These are phyloP conservation scores for Drosophila percnosoma DNA, from an alignment of 2,888 invertebrate species.

Conservation along the genomic window DNA sequence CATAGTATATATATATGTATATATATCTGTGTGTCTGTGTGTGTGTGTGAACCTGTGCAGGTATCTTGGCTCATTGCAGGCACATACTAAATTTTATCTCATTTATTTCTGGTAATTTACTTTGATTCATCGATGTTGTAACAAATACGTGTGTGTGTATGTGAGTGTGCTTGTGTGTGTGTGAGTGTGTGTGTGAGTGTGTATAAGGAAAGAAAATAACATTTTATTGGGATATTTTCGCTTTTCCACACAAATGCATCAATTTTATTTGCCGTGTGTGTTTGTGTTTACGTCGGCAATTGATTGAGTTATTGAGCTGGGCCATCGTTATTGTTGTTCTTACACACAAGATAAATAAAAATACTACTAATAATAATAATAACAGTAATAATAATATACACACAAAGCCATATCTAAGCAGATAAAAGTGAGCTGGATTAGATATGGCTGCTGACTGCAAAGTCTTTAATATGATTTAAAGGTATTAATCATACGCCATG, in stretches of 20 bases:
- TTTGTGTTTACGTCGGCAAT: constrained; percentile 50
- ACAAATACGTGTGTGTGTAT: constrained; percentile 48
- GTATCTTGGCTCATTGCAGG: constrained; percentile 34
- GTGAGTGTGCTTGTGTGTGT: too few species aligned
- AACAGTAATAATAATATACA: constrained; percentile 61
- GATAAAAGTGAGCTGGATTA: constrained; percentile 47
- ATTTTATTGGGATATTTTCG: constrained; percentile 49
- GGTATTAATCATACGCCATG: constrained; percentile 74
- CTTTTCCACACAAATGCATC: constrained; percentile 48
- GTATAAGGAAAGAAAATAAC: constrained; percentile 22
- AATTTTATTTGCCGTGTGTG: constrained; percentile 37
- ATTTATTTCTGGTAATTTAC: constrained; percentile 80
- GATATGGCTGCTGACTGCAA: constrained; percentile 24
- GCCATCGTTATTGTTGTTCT: constrained; percentile 29
- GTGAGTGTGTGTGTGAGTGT: neutral
- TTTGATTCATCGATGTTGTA: constrained; percentile 81
- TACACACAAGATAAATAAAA: constrained; percentile 57
- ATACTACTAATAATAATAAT: constrained; percentile 49
- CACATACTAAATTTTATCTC: constrained; percentile 77
- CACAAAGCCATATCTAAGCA: neutral
- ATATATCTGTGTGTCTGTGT: neutral
- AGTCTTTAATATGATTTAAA: constrained; percentile 63
- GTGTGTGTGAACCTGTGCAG: constrained; percentile 16
- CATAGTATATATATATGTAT: neutral
- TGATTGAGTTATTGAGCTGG: constrained; percentile 77